These are phyloP conservation scores for Cynopterus sphinx DNA, from an alignment of 2,797 vertebrate species.

Conservation along the genomic window DNA sequence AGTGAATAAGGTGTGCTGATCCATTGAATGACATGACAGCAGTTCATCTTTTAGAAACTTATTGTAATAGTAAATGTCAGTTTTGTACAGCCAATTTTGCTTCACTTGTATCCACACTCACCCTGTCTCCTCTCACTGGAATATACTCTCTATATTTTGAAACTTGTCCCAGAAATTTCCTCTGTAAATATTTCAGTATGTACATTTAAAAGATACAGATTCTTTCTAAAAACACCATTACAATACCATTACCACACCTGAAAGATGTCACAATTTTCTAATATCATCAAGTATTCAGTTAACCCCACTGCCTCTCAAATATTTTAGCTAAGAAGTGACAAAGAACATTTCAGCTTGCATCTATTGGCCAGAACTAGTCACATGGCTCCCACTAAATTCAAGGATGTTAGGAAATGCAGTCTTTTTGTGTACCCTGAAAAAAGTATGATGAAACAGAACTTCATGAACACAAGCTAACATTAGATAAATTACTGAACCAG, in stretches of 20 bases:
- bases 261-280: not conserved
- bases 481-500: not conserved
- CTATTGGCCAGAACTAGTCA: not conserved
- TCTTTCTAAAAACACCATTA: not conserved
- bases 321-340: not conserved
- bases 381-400: not conserved
- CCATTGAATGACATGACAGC: not conserved
- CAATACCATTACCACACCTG: not conserved
- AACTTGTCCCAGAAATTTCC: not conserved
- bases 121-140: not conserved
- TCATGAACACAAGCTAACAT: not conserved
- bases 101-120: not conserved
- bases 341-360: not conserved
- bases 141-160: not conserved
- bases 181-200: not conserved
- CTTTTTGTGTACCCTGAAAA: not conserved
- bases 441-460: not conserved
- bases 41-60: not conserved
- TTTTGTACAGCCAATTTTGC: not conserved
- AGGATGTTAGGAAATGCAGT: not conserved
- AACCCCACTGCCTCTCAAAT: not conserved
- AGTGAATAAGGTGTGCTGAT: not conserved
- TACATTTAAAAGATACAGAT: not conserved
- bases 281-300: not conserved
- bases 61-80: not conserved